phyloP scores from a whole-genome alignment of 2,113 vertebrate species.

The Geococcyx californianus region DNA sequence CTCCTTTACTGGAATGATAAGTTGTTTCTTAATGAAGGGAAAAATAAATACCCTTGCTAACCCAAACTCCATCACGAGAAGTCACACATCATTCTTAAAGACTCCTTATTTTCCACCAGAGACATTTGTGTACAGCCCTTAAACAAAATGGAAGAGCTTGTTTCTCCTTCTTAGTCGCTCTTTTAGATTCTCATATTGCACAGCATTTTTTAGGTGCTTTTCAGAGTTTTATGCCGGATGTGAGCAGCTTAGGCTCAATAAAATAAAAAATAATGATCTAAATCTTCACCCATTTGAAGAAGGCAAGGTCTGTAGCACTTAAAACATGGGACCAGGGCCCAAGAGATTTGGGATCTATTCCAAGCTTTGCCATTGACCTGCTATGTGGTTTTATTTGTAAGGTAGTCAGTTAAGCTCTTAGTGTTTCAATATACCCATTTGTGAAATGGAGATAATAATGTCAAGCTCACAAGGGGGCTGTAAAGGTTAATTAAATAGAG shows the following conservation, averaged over 20 bases:
- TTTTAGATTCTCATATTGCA: slow-evolving; percentile 36
- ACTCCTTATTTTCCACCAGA: slow-evolving; percentile 71
- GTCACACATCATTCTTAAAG: slow-evolving; percentile 73
- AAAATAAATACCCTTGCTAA: slow-evolving; percentile 73
- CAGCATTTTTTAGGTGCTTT: slow-evolving; percentile 4
- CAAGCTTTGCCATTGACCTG: slow-evolving; percentile 40
- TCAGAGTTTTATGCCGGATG: neutral
- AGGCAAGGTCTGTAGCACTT: slow-evolving; percentile 5
- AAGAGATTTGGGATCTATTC: slow-evolving; percentile 46
- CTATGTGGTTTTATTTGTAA: slow-evolving; percentile 55
- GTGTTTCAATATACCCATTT: slow-evolving; percentile 52
- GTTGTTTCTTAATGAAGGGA: slow-evolving; percentile 76
- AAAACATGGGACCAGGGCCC: neutral
- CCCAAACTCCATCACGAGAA: slow-evolving; percentile 64
- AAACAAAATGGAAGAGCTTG: slow-evolving; percentile 57
- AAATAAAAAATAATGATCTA: neutral
- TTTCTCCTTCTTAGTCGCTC: slow-evolving; percentile 41
- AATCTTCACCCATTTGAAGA: slow-evolving; percentile 12
- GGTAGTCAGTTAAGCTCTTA: slow-evolving; percentile 41
- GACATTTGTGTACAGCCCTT: slow-evolving; percentile 62
- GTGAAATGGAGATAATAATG: slow-evolving; percentile 60
- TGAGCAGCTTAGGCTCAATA: neutral
- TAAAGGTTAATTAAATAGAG: slow-evolving; percentile 70
- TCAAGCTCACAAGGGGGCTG: slow-evolving; percentile 50
- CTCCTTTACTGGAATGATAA: slow-evolving; percentile 74